phyloP scores from a whole-genome alignment of 1,140 invertebrate genomes.

The Thrips palmi region DNA sequence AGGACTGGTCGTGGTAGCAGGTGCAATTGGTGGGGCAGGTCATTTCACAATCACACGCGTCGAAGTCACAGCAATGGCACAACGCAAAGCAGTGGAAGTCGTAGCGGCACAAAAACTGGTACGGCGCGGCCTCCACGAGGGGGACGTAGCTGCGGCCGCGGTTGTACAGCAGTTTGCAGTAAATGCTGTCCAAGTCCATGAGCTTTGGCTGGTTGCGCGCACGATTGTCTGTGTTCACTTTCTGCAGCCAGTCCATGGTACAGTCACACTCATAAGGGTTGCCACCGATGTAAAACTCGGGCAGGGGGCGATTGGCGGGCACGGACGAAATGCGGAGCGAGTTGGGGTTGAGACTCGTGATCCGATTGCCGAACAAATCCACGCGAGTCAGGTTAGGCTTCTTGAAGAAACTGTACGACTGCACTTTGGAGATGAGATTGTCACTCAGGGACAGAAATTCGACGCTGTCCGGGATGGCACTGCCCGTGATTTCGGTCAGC shows the following conservation, averaged over 20 bases:
- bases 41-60: conserved; percentile 91
- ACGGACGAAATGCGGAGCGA: conserved; percentile 66
- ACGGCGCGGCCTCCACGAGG: conserved; percentile 60
- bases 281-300: conserved; percentile 77
- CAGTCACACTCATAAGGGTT: conserved; percentile 86
- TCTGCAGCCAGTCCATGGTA: conserved; percentile 66
- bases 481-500: conserved; percentile 60
- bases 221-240: conserved; percentile 56
- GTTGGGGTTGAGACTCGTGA: conserved; percentile 68
- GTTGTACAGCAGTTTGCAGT: conserved; percentile 72
- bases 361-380: conserved; percentile 67
- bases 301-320: conserved; percentile 51
- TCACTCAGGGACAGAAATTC: conserved; percentile 68
- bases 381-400: conserved; percentile 77
- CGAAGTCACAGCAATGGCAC: conserved; percentile 87
- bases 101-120: conserved; percentile 82
- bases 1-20: conserved; percentile 81
- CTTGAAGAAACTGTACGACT: conserved; percentile 83
- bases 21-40: conserved; percentile 79
- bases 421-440: conserved; percentile 71
- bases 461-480: conserved; percentile 69
- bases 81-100: conserved; percentile 75
- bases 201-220: conserved; percentile 65
- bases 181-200: conserved; percentile 73
- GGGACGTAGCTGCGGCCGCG: conserved; percentile 59